phyloP scores from a whole-genome alignment of 2,113 vertebrate genomes.

The Saguinus midas region DNA sequence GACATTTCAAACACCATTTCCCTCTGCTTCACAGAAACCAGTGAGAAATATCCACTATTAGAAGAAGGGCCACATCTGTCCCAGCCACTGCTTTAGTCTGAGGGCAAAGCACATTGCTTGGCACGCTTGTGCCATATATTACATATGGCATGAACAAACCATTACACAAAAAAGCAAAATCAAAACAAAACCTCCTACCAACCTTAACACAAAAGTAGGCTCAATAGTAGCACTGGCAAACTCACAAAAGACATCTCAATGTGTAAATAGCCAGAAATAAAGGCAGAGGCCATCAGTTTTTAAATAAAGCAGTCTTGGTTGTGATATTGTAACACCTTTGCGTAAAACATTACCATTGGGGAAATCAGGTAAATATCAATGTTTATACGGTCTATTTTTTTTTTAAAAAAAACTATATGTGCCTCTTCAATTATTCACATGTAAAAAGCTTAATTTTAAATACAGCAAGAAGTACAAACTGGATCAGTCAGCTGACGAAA shows the following conservation, averaged over 20 bases:
- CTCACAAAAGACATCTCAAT: background rate
- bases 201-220: background rate
- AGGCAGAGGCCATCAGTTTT: background rate
- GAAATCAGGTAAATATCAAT: background rate
- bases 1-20: background rate
- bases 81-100: background rate
- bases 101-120: background rate
- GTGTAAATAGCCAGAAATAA: background rate
- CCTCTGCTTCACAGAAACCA: background rate
- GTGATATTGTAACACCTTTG: background rate
- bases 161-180: background rate
- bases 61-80: background rate
- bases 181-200: background rate
- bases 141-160: background rate
- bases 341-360: background rate
- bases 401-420: background rate
- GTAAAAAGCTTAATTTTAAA: background rate
- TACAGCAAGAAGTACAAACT: background rate
- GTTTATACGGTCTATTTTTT: no score
- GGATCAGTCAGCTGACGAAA: background rate
- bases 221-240: background rate
- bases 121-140: background rate
- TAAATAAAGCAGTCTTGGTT: background rate
- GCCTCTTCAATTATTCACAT: background rate
- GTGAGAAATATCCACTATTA: background rate